Evolutionary conservation across 2,888 invertebrate genomes (phyloP).

Genomic region (Odontocerum albicorne): DNA sequence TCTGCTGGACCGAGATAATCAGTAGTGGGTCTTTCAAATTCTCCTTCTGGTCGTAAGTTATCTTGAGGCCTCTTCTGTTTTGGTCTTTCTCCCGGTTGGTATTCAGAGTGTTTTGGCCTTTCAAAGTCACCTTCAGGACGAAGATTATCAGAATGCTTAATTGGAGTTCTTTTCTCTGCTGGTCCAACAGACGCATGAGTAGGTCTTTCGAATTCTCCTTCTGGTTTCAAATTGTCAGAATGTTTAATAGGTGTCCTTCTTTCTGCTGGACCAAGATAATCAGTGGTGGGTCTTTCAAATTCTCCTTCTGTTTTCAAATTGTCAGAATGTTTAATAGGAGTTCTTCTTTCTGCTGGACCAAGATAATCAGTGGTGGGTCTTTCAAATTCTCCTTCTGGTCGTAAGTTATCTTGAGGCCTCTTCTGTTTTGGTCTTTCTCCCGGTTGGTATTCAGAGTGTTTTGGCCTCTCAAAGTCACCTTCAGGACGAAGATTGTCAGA

Average conservation of each 20-base stretch:
- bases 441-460: constrained; percentile 46
- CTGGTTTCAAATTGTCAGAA: constrained; percentile 46
- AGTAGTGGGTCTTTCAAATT: constrained; percentile 47
- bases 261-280: constrained; percentile 45
- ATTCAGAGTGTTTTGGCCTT: constrained; percentile 46
- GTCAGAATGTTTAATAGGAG: constrained; percentile 63
- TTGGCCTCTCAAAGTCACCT: constrained; percentile 64
- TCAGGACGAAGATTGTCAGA: constrained; percentile 56
- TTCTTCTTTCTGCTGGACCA: constrained; percentile 50
- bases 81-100: constrained; percentile 52
- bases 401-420: constrained; percentile 66
- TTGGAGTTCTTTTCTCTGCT: constrained; percentile 46
- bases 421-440: constrained; percentile 64
- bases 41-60: constrained; percentile 60
- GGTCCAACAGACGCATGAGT: constrained; percentile 60
- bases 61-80: constrained; percentile 55
- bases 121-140: constrained; percentile 55
- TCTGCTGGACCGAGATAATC: constrained; percentile 49
- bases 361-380: constrained; percentile 47
- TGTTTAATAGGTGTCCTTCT: constrained; percentile 44
- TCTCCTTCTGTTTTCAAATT: constrained; percentile 61
- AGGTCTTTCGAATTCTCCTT: constrained; percentile 53
- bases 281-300: constrained; percentile 50
- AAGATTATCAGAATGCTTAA: constrained; percentile 58
- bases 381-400: constrained; percentile 55